phyloP scores from a whole-genome alignment of 2,797 vertebrate species.

The Merluccius polli region DNA sequence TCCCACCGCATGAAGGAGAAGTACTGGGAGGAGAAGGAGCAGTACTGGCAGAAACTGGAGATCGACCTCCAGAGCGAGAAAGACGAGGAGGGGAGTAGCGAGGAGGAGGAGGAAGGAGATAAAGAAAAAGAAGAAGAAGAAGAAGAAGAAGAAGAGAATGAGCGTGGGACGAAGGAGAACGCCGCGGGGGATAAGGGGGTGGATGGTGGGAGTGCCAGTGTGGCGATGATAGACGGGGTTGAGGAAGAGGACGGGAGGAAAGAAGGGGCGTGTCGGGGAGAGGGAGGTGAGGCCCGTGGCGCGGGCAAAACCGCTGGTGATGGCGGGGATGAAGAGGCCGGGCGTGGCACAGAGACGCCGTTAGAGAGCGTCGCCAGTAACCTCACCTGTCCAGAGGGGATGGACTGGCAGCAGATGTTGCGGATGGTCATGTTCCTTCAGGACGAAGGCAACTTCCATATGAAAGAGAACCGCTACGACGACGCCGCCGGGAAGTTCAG shows the following conservation, averaged over 20 bases:
- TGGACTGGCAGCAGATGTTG: slow-evolving; percentile 78
- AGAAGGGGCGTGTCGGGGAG: background rate
- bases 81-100: background rate
- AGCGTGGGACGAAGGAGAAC: background rate
- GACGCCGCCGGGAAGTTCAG: slow-evolving; percentile 69
- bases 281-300: background rate
- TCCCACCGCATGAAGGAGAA: slow-evolving; percentile 79
- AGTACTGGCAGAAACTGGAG: slow-evolving; percentile 77
- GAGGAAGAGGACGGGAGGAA: slow-evolving; percentile 17
- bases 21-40: slow-evolving; percentile 79
- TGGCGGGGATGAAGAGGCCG: background rate
- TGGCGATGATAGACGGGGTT: background rate
- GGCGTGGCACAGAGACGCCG: slow-evolving; percentile 9
- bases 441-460: slow-evolving; percentile 71
- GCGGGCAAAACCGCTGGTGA: slow-evolving; percentile 10
- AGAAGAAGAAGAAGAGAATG: background rate
- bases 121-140: slow-evolving; percentile 17
- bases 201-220: slow-evolving; percentile 8
- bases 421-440: slow-evolving; percentile 72
- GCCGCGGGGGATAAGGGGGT: slow-evolving; percentile 3
- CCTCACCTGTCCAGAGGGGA: slow-evolving; percentile 41
- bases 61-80: slow-evolving; percentile 26
- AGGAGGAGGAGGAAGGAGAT: slow-evolving; percentile 12
- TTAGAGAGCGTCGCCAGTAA: slow-evolving; percentile 7
- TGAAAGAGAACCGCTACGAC: slow-evolving; percentile 59